Percentiles rank a stretch among this genome's conserved stretches.
Conservation (phyloP, 2,888 invertebrate species). For the Schrankia costaestrigalis region DNA sequence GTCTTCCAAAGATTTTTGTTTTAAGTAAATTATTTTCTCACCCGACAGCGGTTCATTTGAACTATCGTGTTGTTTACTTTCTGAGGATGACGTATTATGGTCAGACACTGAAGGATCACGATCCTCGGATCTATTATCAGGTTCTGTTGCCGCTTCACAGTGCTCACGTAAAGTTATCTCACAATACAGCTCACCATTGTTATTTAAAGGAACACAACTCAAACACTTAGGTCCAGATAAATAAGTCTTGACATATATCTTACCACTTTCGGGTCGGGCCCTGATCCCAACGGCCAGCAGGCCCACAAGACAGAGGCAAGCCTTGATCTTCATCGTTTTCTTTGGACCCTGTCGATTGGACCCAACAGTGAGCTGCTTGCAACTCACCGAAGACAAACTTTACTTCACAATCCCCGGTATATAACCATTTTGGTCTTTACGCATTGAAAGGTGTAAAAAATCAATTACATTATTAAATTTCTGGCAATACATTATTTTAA, state of each 20-base stretch:
- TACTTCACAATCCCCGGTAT: conserved; percentile 31
- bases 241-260: conserved; percentile 12
- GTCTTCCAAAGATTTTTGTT: too few relatives aligned
- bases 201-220: conserved; percentile 4
- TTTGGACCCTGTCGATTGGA: conserved; percentile 30
- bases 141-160: conserved; percentile 13
- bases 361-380: conserved; percentile 43
- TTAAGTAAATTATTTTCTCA: too few relatives aligned
- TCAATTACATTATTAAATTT: conserved; percentile 61
- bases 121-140: too few relatives aligned
- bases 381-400: conserved; percentile 55
- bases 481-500: conserved; percentile 39
- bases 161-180: conserved; percentile 8
- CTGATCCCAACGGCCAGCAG: conserved; percentile 26
- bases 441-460: conserved; percentile 53
- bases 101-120: too few relatives aligned
- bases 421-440: conserved; percentile 46
- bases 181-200: conserved; percentile 7
- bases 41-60: too few relatives aligned
- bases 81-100: too few relatives aligned
- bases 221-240: conserved; percentile 2
- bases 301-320: conserved; percentile 33
- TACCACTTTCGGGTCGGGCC: conserved; percentile 32
- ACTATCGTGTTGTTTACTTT: too few relatives aligned
- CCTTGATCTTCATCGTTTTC: conserved; percentile 36